Base-by-base conservation (phyloP, 2,113 vertebrate genomes). In the Salminus brasiliensis region DNA sequence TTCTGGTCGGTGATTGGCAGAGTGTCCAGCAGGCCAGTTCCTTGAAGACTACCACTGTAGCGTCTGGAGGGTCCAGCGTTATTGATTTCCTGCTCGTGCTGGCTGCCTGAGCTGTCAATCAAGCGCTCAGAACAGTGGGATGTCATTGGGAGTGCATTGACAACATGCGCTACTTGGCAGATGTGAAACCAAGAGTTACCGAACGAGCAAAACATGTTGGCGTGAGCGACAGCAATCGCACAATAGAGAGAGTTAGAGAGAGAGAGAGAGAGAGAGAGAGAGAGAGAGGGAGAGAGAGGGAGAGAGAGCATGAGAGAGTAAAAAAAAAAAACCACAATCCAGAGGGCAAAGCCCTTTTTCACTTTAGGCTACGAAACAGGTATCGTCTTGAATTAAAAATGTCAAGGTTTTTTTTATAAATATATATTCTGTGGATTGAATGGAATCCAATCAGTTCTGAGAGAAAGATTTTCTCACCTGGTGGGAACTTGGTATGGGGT, bases 81-180 rank as follows among this genome's bases (percentile, higher is more conserved):
- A 96, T 91, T 93, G 94, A 96, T 95, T 96, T 97, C 93, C 95
- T 95, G 91, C 90, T 95, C 67, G 81, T 83, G 89, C 89, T 85
- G 93, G 89, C 92, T 92, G 89, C 92, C 93, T 94, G 87, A 91
- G 93, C 93, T 96, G 95, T 96, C 94, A 96, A 83, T 96, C 94
- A 94, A 87, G 85, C 32, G 89, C 85, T 88, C 87, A 94, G 92
- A 95, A 95, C 95, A 94, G 91, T 91, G 94, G 95, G 91, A 95
- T 95, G 94, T 92, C 91, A 94, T 85, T 82, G 93, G 91, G 90
- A 94, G 92, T 92, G 92, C 93, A 91, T 85, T 93, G 91, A 93
- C 91, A 75, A 87, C 89, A 81, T 82, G 87, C 89, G 87, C 86
- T 93, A 88, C 87, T 87, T 90, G 74, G 89, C 89, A 93, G 91